Percentiles rank a stretch among this genome's conserved stretches.
Conservation (phyloP, 2,888 invertebrate genomes). For the Monopis laevigella region DNA sequence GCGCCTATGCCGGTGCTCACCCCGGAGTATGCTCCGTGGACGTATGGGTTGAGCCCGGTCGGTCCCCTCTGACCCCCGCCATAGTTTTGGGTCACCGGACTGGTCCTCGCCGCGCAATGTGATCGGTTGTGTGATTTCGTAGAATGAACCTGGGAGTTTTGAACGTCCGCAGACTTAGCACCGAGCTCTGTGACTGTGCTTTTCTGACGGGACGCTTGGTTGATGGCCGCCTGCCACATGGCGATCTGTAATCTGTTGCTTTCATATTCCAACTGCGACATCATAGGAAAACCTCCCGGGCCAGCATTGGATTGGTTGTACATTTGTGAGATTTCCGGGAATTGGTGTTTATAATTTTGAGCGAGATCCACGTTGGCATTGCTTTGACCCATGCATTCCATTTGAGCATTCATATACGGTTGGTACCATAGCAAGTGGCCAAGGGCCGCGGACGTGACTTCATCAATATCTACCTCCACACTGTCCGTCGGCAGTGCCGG, state of each 20-base stretch:
- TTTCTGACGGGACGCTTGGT: too few relatives aligned
- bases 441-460: too few relatives aligned
- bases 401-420: too few relatives aligned
- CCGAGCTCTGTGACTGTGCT: too few relatives aligned
- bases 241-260: constrained; percentile 68
- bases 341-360: constrained; percentile 58
- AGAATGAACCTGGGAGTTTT: constrained; percentile 53
- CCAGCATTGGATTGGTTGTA: constrained; percentile 49
- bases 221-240: constrained; percentile 77
- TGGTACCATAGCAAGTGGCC: too few relatives aligned
- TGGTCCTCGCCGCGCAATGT: constrained; percentile 56
- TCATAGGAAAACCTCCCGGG: constrained; percentile 46
- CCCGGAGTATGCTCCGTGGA: constrained; percentile 49
- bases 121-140: constrained; percentile 45
- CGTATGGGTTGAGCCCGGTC: constrained; percentile 38
- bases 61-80: constrained; percentile 34
- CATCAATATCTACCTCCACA: too few relatives aligned
- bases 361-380: too few relatives aligned
- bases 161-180: constrained; percentile 45
- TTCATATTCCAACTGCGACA: constrained; percentile 59
- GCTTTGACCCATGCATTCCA: too few relatives aligned
- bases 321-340: constrained; percentile 60
- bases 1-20: constrained; percentile 43
- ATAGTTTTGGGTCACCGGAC: constrained; percentile 56
- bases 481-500: constrained; percentile 12